phyloP scores from a whole-genome alignment of 1,140 invertebrate genomes.

The Nixonia krombeini region DNA sequence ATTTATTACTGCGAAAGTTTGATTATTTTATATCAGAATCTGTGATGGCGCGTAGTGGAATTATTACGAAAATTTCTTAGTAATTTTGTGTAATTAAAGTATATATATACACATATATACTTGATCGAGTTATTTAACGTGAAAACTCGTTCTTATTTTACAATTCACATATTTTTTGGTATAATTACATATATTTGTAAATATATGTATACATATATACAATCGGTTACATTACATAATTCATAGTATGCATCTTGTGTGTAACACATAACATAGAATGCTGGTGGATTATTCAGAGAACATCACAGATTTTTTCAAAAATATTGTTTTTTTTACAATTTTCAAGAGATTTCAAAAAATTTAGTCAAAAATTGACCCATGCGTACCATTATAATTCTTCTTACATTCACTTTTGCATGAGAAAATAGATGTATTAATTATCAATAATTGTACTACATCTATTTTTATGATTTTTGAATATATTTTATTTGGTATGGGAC shows the following conservation, averaged over 20 bases:
- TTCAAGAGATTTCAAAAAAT: conserved; percentile 29
- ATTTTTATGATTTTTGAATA: too few species aligned
- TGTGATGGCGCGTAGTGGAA: conserved; percentile 17
- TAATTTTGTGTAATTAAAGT: neutral
- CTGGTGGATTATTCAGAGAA: conserved; percentile 30
- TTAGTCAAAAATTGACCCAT: too few species aligned
- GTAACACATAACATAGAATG: conserved; percentile 38
- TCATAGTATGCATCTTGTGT: conserved; percentile 25
- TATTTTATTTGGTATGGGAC: too few species aligned
- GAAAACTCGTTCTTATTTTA: conserved; percentile 3
- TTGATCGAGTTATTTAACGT: conserved; percentile 5
- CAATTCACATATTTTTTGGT: conserved; percentile 15
- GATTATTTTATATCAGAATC: conserved; percentile 27
- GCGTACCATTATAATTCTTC: too few species aligned
- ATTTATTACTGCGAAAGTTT: conserved; percentile 22
- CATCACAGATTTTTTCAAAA: conserved; percentile 44
- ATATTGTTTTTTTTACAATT: conserved; percentile 26
- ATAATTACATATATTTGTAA: conserved; percentile 17
- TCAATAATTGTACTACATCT: too few species aligned
- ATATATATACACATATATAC: too few species aligned
- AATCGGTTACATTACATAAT: conserved; percentile 22
- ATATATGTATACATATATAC: conserved; percentile 39
- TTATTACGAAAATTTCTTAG: conserved; percentile 28
- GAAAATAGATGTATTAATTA: too few species aligned
- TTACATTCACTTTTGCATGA: too few species aligned